Evolutionary conservation across 2,797 vertebrate genomes (phyloP).

Genomic region (Hoplostethus atlanticus): DNA sequence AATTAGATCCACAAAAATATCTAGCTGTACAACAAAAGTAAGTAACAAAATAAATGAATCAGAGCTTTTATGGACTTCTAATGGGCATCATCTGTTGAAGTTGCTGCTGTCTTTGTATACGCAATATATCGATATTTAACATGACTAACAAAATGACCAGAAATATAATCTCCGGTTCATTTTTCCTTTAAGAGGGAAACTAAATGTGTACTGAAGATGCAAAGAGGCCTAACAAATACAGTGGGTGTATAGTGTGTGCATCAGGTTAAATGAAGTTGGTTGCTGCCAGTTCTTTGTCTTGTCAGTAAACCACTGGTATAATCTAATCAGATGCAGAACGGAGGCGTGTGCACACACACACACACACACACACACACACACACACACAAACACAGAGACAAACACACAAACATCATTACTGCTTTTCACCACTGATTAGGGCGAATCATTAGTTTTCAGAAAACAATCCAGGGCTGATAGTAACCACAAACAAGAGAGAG

Average conservation of each 20-base stretch:
- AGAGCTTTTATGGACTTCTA: too few relatives aligned
- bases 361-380: conserved; percentile 8
- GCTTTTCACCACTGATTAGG: conserved; percentile 57
- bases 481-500: conserved; percentile 31
- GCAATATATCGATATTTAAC: neutral
- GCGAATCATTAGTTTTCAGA: conserved; percentile 52
- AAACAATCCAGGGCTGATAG: conserved; percentile 44
- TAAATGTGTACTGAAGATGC: conserved; percentile 1
- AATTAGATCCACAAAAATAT: conserved; percentile 5
- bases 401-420: conserved; percentile 33
- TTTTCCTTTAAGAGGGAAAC: conserved; percentile 11
- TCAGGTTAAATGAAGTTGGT: conserved; percentile 47
- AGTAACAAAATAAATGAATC: neutral
- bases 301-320: conserved; percentile 42
- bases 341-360: conserved; percentile 15
- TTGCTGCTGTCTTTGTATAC: too few relatives aligned
- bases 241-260: conserved; percentile 17
- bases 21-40: conserved; percentile 10
- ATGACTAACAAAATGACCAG: neutral
- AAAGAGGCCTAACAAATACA: conserved; percentile 11
- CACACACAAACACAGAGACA: conserved; percentile 17
- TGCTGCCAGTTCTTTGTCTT: conserved; percentile 35
- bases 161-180: conserved; percentile 1
- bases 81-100: too few relatives aligned
- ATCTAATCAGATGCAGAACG: conserved; percentile 46